phyloP scores from a whole-genome alignment of 1,140 invertebrate genomes.

The Drosophila nebulosa region DNA sequence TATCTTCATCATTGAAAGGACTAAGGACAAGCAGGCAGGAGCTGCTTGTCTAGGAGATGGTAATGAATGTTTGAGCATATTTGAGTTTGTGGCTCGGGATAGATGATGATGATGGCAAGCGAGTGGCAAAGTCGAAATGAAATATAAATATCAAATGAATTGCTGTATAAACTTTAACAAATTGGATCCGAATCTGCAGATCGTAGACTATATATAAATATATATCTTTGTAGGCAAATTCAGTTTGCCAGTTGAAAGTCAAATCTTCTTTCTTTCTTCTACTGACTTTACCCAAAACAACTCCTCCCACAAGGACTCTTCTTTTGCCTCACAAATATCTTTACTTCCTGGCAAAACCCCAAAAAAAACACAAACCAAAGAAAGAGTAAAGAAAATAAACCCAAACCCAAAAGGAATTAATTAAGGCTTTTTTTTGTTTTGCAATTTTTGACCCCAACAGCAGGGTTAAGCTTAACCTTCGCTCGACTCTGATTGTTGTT shows the following conservation, averaged over 20 bases:
- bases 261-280: no score
- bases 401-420: conserved; percentile 2
- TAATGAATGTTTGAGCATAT: conserved; percentile 1
- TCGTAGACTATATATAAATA: no score
- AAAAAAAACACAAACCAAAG: not conserved
- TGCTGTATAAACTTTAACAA: not conserved
- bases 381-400: not conserved
- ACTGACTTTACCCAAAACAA: no score
- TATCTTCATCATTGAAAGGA: not conserved
- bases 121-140: not conserved
- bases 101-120: not conserved
- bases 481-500: conserved; percentile 1
- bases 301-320: no score
- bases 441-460: not conserved
- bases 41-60: not conserved
- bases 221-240: no score
- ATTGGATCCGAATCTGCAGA: not conserved
- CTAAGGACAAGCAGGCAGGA: not conserved
- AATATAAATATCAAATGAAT: conserved; percentile 1
- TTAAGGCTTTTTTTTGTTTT: conserved; percentile 11
- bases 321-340: no score
- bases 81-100: not conserved
- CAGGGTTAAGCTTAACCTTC: conserved; percentile 8
- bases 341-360: no score
- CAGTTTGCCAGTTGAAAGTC: no score